A percentile compares a stretch with the other conserved stretches of the same genome.
Conservation (phyloP, 2,888 invertebrate species). For the Hirudinaria manillensis region DNA sequence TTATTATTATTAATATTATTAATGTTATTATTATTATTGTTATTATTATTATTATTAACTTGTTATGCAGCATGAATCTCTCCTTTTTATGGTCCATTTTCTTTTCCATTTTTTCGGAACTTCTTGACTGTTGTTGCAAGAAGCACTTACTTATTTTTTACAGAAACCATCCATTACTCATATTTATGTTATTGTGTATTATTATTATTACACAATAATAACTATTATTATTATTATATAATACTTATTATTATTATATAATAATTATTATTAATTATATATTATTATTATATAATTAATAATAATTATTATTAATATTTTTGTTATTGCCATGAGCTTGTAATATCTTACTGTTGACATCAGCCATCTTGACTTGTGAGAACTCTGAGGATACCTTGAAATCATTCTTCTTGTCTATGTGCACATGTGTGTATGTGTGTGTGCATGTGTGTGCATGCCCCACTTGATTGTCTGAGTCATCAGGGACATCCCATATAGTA, state of each 20-base stretch:
- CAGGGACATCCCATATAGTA: too few species aligned
- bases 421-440: neutral
- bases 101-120: too few species aligned
- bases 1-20: neutral
- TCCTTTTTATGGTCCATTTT: too few species aligned
- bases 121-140: too few species aligned
- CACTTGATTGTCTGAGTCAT: neutral
- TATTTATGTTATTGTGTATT: too few species aligned
- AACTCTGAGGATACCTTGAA: neutral
- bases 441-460: neutral
- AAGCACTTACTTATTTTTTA: too few species aligned
- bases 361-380: too few species aligned
- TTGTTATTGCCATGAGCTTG: neutral
- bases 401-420: neutral
- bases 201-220: too few species aligned
- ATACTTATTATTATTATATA: neutral
- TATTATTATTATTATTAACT: neutral
- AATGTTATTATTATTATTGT: neutral
- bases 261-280: neutral
- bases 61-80: too few species aligned
- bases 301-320: neutral
- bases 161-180: too few species aligned
- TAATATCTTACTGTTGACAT: neutral
- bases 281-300: neutral
- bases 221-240: neutral